Conservation (phyloP, 2,113 vertebrate genomes). For the Periophthalmodon schlosseri region DNA sequence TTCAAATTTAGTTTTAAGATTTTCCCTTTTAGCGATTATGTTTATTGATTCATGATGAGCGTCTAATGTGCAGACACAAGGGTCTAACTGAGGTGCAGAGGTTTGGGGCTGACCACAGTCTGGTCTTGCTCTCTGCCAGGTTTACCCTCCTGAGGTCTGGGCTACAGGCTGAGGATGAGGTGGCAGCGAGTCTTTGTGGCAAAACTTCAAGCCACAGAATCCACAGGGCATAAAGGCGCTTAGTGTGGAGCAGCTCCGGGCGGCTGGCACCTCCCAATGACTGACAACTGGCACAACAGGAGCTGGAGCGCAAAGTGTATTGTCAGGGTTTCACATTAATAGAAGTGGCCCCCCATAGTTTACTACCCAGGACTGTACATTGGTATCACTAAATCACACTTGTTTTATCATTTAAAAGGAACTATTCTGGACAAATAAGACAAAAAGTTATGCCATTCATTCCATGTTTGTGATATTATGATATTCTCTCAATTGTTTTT, state of each 20-base stretch:
- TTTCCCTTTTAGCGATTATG: slow-evolving; percentile 9
- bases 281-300: slow-evolving; percentile 14
- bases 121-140: slow-evolving; percentile 63
- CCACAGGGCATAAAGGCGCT: slow-evolving; percentile 58
- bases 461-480: no score
- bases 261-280: slow-evolving; percentile 40
- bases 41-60: slow-evolving; percentile 3
- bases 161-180: slow-evolving; percentile 45
- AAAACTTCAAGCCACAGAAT: slow-evolving; percentile 65
- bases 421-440: no score
- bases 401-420: no score
- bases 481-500: no score
- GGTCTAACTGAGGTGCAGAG: slow-evolving; percentile 27
- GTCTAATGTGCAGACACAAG: slow-evolving; percentile 10
- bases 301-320: slow-evolving; percentile 22
- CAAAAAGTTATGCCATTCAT: no score
- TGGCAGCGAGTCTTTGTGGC: slow-evolving; percentile 42
- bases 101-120: slow-evolving; percentile 55
- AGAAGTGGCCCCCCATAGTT: no score
- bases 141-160: slow-evolving; percentile 55
- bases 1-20: neutral
- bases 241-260: slow-evolving; percentile 42
- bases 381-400: no score
- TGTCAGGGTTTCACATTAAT: no score
- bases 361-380: no score